Conservation (phyloP, 2,797 vertebrate species). For the Clarias laeviceps region DNA sequence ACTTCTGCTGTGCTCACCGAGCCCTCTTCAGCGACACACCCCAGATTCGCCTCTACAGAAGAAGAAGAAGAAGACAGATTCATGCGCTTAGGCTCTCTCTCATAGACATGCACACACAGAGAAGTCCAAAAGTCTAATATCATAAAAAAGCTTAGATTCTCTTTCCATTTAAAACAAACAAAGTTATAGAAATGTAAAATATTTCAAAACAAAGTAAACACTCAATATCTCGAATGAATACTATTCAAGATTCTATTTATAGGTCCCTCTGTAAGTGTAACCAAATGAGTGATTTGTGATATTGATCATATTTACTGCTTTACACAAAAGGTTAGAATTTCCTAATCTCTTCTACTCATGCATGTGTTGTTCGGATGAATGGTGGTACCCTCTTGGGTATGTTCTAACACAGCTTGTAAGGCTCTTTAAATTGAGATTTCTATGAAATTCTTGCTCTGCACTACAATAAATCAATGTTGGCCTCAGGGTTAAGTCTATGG, state of each 20-base stretch:
- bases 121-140: not conserved
- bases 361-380: not conserved
- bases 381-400: too few species aligned
- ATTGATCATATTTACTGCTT: not conserved
- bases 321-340: not conserved
- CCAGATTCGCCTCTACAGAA: slow-evolving; percentile 73
- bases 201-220: not conserved
- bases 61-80: not conserved
- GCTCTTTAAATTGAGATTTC: too few species aligned
- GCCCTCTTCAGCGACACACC: slow-evolving; percentile 70
- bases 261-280: not conserved
- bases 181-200: not conserved
- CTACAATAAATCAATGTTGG: too few species aligned
- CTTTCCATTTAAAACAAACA: not conserved
- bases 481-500: too few species aligned
- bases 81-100: not conserved
- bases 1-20: slow-evolving; percentile 62
- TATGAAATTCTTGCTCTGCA: too few species aligned
- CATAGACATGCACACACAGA: not conserved
- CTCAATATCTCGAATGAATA: not conserved
- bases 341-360: not conserved
- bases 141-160: not conserved
- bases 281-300: not conserved
- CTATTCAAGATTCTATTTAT: not conserved
- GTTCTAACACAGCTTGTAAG: too few species aligned